Evolutionary conservation across 2,888 invertebrate species (phyloP), one percentile per base, ranked within the genome.

Genomic region (Tenodera sinensis): DNA sequence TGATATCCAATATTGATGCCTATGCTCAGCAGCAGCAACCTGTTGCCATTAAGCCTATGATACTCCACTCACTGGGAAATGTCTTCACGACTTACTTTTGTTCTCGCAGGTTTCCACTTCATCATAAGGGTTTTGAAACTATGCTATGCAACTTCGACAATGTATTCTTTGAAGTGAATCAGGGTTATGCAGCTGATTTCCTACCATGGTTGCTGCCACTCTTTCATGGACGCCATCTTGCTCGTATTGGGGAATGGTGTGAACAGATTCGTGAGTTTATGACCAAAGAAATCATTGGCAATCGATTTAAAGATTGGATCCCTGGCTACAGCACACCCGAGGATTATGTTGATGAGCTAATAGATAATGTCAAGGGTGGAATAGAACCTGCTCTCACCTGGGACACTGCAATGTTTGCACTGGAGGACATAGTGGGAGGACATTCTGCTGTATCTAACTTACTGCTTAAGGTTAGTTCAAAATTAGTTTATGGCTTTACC

Each of bases 161-260:
- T 83, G 94, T 96, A 85, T 96, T 96, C 92, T 95, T 94, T 92
- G 96, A 96, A 92, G 95, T 96, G 12, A 96, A 96, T 92, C 95
- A 95, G 92, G 96, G 96, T 1, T 96, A 95, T 92, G 95, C 95
- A 0, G 95, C 95, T 0, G 96, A 96, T 91, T 96, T 96, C 91
- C 92, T 96, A 87, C 96, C 96, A 0, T 94, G 95, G 91, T 91
- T 96, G n/a, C 92, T 95, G 92, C 95, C 95, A 0, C 47, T 85
- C 28, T 92, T 95, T 2, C 95, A 95, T 91, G 91, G 92, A 12
- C 92, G 93, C 2, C 94, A 95, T 90, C 92, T 96, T 91, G 92
- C 93, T 1, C 93, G 94, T 71, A 94, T 96, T 92, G 93, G 93
- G 8, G 91, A 92, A 15, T 93, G 95, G 93, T 94, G 95, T 3